Percentiles rank a stretch among this genome's conserved stretches.
These are phyloP conservation scores for Hydroisotoma schaefferi DNA, from an alignment of 2,888 invertebrate species.

Conservation along the genomic window DNA sequence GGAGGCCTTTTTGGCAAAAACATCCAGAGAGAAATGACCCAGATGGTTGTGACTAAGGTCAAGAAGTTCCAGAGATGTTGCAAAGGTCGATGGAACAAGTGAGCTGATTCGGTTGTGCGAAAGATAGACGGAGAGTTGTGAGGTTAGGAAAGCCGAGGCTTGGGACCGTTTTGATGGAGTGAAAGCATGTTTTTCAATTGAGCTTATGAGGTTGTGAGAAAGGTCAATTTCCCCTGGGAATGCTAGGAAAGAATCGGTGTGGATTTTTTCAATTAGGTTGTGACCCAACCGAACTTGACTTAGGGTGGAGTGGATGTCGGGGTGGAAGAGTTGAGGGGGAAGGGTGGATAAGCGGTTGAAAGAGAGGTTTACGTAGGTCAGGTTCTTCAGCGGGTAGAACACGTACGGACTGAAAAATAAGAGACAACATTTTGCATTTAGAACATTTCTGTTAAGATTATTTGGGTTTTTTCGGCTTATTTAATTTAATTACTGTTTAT, in stretches of 20 bases:
- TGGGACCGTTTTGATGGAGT: conserved; percentile 71
- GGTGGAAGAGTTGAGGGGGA: conserved; percentile 65
- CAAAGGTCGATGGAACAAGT: conserved; percentile 71
- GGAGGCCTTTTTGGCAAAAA: conserved; percentile 71
- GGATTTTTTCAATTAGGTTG: conserved; percentile 41
- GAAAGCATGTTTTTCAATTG: conserved; percentile 67
- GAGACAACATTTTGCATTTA: too few relatives aligned
- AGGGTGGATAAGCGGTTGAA: conserved; percentile 74
- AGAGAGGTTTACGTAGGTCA: conserved; percentile 79
- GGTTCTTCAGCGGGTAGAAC: conserved; percentile 57
- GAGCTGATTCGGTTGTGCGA: conserved; percentile 69
- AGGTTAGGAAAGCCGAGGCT: conserved; percentile 54
- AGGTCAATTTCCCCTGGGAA: conserved; percentile 47
- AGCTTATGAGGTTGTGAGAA: conserved; percentile 68
- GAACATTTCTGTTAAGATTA: too few relatives aligned
- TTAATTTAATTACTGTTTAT: too few relatives aligned
- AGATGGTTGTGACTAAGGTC: conserved; percentile 52
- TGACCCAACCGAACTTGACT: conserved; percentile 71
- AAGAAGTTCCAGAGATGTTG: too few relatives aligned
- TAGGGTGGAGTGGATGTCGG: conserved; percentile 67
- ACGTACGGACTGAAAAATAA: conserved; percentile 57
- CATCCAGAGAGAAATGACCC: conserved; percentile 68
- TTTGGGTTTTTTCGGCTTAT: too few relatives aligned
- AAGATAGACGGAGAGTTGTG: conserved; percentile 67
- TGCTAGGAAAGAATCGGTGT: conserved; percentile 43